These are phyloP conservation scores for Montipora capricornis DNA, from an alignment of 64 coral and sea anemone species.

Conservation along the genomic window DNA sequence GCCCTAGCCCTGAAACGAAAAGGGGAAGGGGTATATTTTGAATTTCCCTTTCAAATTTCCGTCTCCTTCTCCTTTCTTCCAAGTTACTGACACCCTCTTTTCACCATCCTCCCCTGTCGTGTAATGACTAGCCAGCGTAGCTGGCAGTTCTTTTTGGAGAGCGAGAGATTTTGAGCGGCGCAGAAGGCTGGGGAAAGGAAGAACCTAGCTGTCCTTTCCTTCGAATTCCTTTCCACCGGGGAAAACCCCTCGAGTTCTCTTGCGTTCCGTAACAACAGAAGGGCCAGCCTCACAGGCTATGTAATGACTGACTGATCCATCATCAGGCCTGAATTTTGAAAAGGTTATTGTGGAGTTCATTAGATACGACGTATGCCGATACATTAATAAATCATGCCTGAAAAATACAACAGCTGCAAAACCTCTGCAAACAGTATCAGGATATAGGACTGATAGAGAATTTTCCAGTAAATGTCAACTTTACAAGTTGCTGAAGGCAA, in stretches of 20 bases:
- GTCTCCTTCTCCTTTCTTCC: background rate
- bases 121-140: background rate
- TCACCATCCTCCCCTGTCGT: background rate
- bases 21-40: background rate
- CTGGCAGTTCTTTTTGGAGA: too few relatives aligned
- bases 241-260: too few relatives aligned
- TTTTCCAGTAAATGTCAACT: background rate
- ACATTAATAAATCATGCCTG: background rate
- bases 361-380: background rate
- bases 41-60: background rate
- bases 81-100: background rate
- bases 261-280: too few relatives aligned
- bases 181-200: too few relatives aligned
- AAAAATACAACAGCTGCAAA: background rate
- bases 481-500: background rate
- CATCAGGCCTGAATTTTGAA: too few relatives aligned
- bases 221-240: too few relatives aligned
- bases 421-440: background rate
- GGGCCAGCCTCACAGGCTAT: too few relatives aligned
- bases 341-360: too few relatives aligned
- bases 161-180: too few relatives aligned
- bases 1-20: background rate
- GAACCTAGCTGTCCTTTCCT: too few relatives aligned
- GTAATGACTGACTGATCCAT: too few relatives aligned
- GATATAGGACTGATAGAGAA: background rate